Conservation (phyloP, 2,797 vertebrate genomes). For the Hapalemur alaotrensis region DNA sequence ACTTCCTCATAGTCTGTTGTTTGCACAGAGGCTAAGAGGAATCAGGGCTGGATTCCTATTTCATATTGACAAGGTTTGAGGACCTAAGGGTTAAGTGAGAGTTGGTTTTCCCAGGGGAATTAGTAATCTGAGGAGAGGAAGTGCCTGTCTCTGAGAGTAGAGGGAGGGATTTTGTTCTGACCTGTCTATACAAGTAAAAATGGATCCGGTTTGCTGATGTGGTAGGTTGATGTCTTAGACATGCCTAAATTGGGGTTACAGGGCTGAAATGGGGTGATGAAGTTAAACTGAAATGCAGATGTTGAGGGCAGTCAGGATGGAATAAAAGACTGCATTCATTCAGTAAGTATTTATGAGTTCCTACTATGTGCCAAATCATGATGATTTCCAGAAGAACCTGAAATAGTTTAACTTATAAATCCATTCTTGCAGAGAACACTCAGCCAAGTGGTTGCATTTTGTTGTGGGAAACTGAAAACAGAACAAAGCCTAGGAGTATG, state of each 20-base stretch:
- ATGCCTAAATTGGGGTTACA: constrained; percentile 5
- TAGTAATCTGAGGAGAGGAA: constrained; percentile 65
- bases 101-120: constrained; percentile 21
- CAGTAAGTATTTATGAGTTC: constrained; percentile 58
- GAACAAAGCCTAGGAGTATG: neutral
- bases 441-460: constrained; percentile 8
- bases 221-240: constrained; percentile 29
- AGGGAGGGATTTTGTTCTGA: constrained; percentile 41
- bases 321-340: constrained; percentile 51
- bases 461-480: constrained; percentile 38
- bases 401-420: constrained; percentile 59
- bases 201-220: constrained; percentile 32
- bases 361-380: constrained; percentile 53
- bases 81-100: constrained; percentile 62
- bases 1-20: constrained; percentile 46
- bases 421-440: constrained; percentile 19
- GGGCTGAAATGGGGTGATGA: constrained; percentile 22
- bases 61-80: constrained; percentile 46
- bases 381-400: constrained; percentile 37
- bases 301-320: neutral
- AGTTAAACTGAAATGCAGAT: constrained; percentile 62
- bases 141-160: constrained; percentile 18
- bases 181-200: constrained; percentile 39
- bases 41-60: constrained; percentile 42
- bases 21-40: constrained; percentile 51